Base-by-base conservation (phyloP, 2,797 vertebrate species). In the Karalla daura region DNA sequence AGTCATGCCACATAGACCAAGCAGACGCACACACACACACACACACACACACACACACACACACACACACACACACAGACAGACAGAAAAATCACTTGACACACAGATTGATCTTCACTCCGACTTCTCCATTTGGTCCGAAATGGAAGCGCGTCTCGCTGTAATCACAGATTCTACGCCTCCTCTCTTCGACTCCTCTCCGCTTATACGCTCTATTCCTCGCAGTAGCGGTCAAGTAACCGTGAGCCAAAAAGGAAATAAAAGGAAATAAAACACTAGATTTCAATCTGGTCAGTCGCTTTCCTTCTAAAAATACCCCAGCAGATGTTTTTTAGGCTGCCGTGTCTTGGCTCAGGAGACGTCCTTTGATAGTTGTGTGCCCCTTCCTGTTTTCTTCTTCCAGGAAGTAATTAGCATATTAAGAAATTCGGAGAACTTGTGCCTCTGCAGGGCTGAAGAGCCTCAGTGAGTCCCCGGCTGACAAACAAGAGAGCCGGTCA, bases 1-100 rank as follows among this genome's bases (percentile, higher is more conserved):
- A 90, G 67, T 91, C 85, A 87, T 87, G 84, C 85, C 88, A 88
- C 89, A 90, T 84, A 72, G 76, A 78, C 85, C 81, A 59, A 17
- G 70, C 59, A 58, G 58, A 63, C 76, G 53, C 55, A 70, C 66
- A 56, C 55, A 81, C 52, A 30, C 10, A 64, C 56, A 27, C 7
- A 59, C 28, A 32, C 20, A 71, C 65, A 55, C 54, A 81, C 54
- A 33, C 11, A 64, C 60, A 30, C 11, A 60, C 25, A 32, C n/a
- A n/a, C n/a, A n/a, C n/a, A n/a, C n/a, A n/a, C n/a, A 18, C 55
- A 70, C 39, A 7, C 61, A 84, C 66, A 51, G 49, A 62, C 41
- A 11, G 25, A 72, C 63, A n/a, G n/a, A n/a, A n/a, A n/a, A n/a
- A n/a, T n/a, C n/a, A n/a, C n/a, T n/a, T n/a, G n/a, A 84, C 66